Conservation (phyloP, 1,140 invertebrate species). For the Papilio helenus region DNA sequence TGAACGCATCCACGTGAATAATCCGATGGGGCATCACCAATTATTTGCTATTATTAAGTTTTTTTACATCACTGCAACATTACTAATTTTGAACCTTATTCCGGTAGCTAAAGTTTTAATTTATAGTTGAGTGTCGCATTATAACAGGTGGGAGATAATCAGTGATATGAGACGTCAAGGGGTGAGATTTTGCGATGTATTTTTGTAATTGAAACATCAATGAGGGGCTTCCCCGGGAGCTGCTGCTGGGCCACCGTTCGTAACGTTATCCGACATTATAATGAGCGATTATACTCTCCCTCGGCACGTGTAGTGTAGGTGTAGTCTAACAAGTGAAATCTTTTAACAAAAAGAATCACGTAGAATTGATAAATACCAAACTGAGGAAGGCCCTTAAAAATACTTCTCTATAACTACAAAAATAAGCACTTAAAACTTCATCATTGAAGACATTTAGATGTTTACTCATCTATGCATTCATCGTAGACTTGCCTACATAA, state of each 20-base stretch:
- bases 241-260: constrained; percentile 13
- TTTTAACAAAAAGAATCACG: background rate
- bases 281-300: constrained; percentile 28
- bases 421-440: background rate
- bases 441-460: background rate
- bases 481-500: background rate
- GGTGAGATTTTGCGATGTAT: constrained; percentile 48
- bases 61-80: constrained; percentile 47
- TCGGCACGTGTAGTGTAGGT: background rate
- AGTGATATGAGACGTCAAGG: constrained; percentile 54
- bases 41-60: constrained; percentile 68
- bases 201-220: constrained; percentile 47
- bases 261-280: constrained; percentile 29
- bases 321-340: constrained; percentile 12
- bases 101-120: background rate
- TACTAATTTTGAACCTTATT: constrained; percentile 41
- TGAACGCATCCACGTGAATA: constrained; percentile 73
- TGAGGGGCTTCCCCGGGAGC: constrained; percentile 31
- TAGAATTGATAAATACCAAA: background rate
- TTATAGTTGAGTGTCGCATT: constrained; percentile 47
- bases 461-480: background rate
- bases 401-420: background rate
- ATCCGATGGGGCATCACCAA: constrained; percentile 69
- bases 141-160: constrained; percentile 72
- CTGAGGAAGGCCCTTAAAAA: background rate